Conservation (phyloP, 1,140 invertebrate genomes). For the Zaprionus camerounensis region DNA sequence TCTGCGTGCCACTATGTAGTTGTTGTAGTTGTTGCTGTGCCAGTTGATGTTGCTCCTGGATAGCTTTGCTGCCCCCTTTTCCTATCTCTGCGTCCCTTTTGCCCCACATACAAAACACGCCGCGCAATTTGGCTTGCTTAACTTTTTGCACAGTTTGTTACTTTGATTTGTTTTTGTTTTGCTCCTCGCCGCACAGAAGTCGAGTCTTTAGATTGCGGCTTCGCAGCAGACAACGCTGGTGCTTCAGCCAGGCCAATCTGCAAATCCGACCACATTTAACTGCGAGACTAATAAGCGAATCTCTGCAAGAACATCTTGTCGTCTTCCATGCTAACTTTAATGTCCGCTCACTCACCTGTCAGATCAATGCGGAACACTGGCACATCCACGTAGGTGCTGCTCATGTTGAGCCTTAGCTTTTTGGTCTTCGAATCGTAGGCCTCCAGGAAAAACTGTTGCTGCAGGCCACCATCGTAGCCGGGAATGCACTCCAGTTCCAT, state of each 20-base stretch:
- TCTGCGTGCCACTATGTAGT: conserved; percentile 67
- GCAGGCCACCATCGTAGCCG: conserved; percentile 92
- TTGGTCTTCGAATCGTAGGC: conserved; percentile 90
- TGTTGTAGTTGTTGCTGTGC: conserved; percentile 17
- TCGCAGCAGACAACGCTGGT: conserved; percentile 46
- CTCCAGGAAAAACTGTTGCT: conserved; percentile 92
- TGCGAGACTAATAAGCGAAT: conserved; percentile 61
- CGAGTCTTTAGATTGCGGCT: conserved; percentile 80
- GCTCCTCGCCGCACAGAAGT: conserved; percentile 68
- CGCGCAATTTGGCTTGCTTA: conserved; percentile 78
- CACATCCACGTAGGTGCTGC: conserved; percentile 85
- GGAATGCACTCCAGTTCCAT: conserved; percentile 84
- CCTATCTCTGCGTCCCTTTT: not conserved
- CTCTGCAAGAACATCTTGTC: not conserved
- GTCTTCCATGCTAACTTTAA: not conserved
- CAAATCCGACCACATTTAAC: conserved; percentile 76
- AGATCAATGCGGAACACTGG: conserved; percentile 89
- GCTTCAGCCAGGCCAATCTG: conserved; percentile 63
- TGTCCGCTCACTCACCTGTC: conserved; percentile 60
- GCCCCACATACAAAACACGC: conserved; percentile 35
- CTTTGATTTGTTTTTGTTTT: conserved; percentile 77
- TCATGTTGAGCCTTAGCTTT: conserved; percentile 89
- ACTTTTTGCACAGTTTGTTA: conserved; percentile 81
- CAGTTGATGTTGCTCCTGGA: conserved; percentile 6
- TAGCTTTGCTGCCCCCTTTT: conserved; percentile 33